Evolutionary conservation across 2,888 invertebrate genomes (phyloP).

Genomic region (Ptilodon capucinus): DNA sequence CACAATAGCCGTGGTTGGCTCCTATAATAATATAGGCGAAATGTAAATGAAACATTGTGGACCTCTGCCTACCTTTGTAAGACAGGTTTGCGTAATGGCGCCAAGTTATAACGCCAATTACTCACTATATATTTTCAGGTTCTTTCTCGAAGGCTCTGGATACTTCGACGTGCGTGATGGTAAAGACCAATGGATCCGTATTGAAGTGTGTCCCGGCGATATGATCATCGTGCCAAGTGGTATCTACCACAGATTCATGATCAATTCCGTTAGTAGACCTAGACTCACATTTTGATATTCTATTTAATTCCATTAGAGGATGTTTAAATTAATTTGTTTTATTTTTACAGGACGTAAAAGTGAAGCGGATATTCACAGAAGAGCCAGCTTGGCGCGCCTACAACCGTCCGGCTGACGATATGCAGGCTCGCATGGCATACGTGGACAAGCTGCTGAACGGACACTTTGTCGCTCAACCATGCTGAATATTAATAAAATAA

Average conservation of each 20-base stretch:
- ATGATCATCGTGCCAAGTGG: slow-evolving; percentile 96
- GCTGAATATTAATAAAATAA: slow-evolving; percentile 4
- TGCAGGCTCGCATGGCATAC: slow-evolving; percentile 89
- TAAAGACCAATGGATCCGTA: slow-evolving; percentile 94
- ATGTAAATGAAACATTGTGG: too few species aligned
- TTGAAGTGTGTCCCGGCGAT: slow-evolving; percentile 92
- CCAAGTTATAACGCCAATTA: too few species aligned
- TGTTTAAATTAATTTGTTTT: too few species aligned
- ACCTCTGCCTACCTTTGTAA: too few species aligned
- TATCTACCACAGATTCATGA: slow-evolving; percentile 97
- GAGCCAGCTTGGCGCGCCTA: slow-evolving; percentile 96
- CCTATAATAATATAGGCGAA: too few species aligned
- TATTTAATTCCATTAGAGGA: not conserved
- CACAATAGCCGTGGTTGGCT: too few species aligned
- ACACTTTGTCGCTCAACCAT: slow-evolving; percentile 52
- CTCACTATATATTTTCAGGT: slow-evolving; percentile 86
- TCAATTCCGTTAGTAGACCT: slow-evolving; percentile 87
- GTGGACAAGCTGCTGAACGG: slow-evolving; percentile 80
- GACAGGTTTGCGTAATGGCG: too few species aligned
- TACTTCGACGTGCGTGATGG: slow-evolving; percentile 96
- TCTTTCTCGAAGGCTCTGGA: slow-evolving; percentile 93
- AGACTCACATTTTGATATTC: not conserved
- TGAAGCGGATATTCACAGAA: slow-evolving; percentile 94
- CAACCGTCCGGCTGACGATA: slow-evolving; percentile 93
- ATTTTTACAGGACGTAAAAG: slow-evolving; percentile 89